phyloP scores from a whole-genome alignment of 2,888 invertebrate species.

The Thereva unica region DNA sequence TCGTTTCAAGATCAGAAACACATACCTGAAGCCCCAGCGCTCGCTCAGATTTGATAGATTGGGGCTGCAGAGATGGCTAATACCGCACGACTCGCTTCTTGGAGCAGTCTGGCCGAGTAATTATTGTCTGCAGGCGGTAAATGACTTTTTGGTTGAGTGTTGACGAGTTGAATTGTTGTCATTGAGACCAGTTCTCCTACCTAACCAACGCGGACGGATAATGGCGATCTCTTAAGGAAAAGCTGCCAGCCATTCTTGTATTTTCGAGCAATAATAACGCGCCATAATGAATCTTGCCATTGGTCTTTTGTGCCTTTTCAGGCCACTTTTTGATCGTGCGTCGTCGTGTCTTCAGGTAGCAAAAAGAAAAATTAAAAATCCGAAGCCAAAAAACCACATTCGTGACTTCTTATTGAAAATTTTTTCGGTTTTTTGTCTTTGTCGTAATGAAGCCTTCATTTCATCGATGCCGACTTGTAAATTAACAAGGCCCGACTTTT shows the following conservation, averaged over 20 bases:
- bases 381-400: neutral
- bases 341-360: neutral
- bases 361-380: too few species aligned
- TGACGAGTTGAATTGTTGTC: slow-evolving; percentile 37
- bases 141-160: slow-evolving; percentile 36
- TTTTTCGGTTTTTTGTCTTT: slow-evolving; percentile 2
- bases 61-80: slow-evolving; percentile 19
- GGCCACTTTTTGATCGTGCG: too few species aligned
- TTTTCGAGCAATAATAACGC: neutral
- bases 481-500: too few species aligned
- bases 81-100: slow-evolving; percentile 26
- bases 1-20: slow-evolving; percentile 29
- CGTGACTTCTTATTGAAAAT: slow-evolving; percentile 10
- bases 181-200: slow-evolving; percentile 23
- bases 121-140: slow-evolving; percentile 41
- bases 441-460: slow-evolving; percentile 2
- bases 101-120: slow-evolving; percentile 29
- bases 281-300: too few species aligned
- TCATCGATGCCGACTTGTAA: neutral
- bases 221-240: neutral
- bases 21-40: slow-evolving; percentile 26
- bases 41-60: slow-evolving; percentile 33
- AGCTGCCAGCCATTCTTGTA: slow-evolving; percentile 11
- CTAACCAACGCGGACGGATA: neutral
- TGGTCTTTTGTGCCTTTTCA: too few species aligned